phyloP scores from a whole-genome alignment of 2,888 invertebrate species.

The Andrena dorsata region DNA sequence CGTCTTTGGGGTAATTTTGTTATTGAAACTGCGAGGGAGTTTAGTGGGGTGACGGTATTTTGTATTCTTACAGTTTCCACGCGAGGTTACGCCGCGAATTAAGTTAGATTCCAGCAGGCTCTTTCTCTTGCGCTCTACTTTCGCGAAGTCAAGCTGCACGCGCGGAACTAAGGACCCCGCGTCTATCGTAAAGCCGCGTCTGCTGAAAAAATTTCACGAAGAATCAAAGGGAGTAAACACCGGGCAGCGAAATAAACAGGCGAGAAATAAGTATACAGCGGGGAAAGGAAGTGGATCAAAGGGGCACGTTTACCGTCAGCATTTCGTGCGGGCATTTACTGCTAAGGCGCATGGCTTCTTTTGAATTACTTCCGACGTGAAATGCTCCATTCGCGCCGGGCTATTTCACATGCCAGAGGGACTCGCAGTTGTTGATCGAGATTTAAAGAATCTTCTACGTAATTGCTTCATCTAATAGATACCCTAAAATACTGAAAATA shows the following conservation, averaged over 20 bases:
- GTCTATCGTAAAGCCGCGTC: no score
- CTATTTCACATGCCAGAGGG: background rate
- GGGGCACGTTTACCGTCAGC: constrained; percentile 12
- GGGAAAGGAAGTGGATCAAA: constrained; percentile 21
- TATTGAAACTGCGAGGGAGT: no score
- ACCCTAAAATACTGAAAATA: background rate
- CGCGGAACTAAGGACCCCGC: background rate
- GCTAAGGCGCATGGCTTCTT: constrained; percentile 7
- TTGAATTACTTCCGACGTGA: constrained; percentile 22
- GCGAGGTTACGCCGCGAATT: no score
- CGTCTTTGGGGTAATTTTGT: no score
- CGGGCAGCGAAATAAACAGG: background rate
- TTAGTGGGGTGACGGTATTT: no score
- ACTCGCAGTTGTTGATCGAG: background rate
- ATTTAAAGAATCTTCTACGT: background rate
- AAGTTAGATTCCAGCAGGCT: no score
- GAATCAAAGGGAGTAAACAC: constrained; percentile 41
- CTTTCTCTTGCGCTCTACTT: background rate
- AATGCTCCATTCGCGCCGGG: background rate
- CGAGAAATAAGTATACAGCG: constrained; percentile 34
- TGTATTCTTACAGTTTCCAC: no score
- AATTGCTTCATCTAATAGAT: background rate
- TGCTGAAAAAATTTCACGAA: constrained; percentile 27
- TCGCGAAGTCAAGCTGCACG: background rate
- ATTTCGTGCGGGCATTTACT: constrained; percentile 7